Conservation (phyloP, 2,888 invertebrate genomes). For the Sinelater perroti region DNA sequence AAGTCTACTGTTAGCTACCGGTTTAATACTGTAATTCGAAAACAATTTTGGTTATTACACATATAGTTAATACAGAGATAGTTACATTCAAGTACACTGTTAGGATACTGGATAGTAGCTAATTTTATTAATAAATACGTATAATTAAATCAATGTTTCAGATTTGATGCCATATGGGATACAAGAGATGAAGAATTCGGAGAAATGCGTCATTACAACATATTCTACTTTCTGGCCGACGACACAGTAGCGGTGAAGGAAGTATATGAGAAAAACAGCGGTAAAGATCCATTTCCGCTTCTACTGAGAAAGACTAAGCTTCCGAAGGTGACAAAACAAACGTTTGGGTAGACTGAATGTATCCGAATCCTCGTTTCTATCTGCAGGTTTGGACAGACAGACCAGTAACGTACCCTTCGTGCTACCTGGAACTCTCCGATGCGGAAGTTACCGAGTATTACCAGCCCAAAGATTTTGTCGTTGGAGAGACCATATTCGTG, state of each 20-base stretch:
- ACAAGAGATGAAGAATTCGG: constrained; percentile 68
- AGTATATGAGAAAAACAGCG: constrained; percentile 74
- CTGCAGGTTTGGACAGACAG: constrained; percentile 55
- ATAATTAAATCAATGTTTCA: constrained; percentile 54
- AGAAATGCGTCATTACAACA: constrained; percentile 70
- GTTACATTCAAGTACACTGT: too few relatives aligned
- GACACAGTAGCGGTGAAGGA: constrained; percentile 83
- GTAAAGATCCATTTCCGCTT: constrained; percentile 79
- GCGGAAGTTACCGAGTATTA: constrained; percentile 81
- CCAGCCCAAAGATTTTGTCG: constrained; percentile 77
- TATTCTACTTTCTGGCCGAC: constrained; percentile 83
- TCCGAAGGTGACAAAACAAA: constrained; percentile 64
- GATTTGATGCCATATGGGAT: constrained; percentile 76
- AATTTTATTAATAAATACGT: too few relatives aligned
- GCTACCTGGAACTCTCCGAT: constrained; percentile 74
- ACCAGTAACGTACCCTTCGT: constrained; percentile 69
- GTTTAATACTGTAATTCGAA: too few relatives aligned
- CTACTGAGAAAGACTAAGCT: constrained; percentile 79
- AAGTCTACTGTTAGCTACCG: too few relatives aligned
- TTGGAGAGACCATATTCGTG: constrained; percentile 77
- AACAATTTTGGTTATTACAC: too few relatives aligned
- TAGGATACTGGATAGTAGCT: too few relatives aligned
- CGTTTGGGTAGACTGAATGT: background rate
- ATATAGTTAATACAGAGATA: too few relatives aligned
- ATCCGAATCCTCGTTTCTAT: background rate